Conservation (phyloP, 1,140 invertebrate genomes). For the Luehdorfia chinensis region DNA sequence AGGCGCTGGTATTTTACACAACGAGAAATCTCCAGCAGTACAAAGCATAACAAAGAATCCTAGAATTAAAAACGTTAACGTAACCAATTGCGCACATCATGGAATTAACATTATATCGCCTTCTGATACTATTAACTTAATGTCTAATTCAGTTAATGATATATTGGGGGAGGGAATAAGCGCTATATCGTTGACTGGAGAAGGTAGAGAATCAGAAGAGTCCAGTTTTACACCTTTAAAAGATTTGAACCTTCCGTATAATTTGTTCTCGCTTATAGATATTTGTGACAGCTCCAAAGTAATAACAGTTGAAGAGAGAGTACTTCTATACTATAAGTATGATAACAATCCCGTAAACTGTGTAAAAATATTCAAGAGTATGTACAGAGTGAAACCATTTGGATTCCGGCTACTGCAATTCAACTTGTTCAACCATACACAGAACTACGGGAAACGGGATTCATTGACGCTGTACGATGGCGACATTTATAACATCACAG, state of each 20-base stretch:
- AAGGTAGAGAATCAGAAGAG: conserved; percentile 91
- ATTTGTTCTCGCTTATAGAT: conserved; percentile 96
- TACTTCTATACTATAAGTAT: conserved; percentile 98
- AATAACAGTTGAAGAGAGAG: conserved; percentile 91
- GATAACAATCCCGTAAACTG: conserved; percentile 97
- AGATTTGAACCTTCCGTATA: conserved; percentile 92
- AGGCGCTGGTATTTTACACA: conserved; percentile 97
- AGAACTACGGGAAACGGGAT: conserved; percentile 88
- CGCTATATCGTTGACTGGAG: conserved; percentile 92
- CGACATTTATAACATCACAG: conserved; percentile 92
- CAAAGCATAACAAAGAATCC: conserved; percentile 93
- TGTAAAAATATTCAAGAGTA: conserved; percentile 96
- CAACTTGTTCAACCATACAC: conserved; percentile 94
- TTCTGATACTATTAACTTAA: conserved; percentile 84
- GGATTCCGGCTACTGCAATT: conserved; percentile 95
- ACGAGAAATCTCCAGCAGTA: conserved; percentile 95
- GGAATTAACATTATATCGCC: conserved; percentile 96
- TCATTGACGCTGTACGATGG: conserved; percentile 94
- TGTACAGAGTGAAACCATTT: conserved; percentile 89
- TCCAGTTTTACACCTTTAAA: conserved; percentile 92
- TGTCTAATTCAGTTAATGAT: conserved; percentile 85
- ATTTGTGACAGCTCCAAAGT: conserved; percentile 97
- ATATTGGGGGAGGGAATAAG: conserved; percentile 94
- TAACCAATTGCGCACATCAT: conserved; percentile 91
- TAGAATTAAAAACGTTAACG: conserved; percentile 87